Evolutionary conservation across 2,797 vertebrate genomes (phyloP).

Genomic region (Tympanoctomys barrerae): DNA sequence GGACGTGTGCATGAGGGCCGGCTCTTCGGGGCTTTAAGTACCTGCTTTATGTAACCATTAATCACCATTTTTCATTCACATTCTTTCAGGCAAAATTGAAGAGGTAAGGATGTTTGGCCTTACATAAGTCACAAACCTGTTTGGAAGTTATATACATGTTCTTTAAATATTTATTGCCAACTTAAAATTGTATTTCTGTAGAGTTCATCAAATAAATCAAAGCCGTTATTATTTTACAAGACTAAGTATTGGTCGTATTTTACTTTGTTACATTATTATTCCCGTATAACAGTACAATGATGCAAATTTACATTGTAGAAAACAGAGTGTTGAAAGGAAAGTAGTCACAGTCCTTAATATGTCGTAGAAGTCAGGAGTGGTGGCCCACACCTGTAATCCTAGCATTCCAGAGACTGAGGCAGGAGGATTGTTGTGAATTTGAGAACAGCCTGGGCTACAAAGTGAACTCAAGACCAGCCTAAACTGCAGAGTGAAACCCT

Average conservation of each 20-base stretch:
- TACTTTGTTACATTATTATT: slow-evolving; percentile 31
- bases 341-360: background rate
- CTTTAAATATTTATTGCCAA: slow-evolving; percentile 39
- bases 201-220: slow-evolving; percentile 53
- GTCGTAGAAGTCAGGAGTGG: background rate
- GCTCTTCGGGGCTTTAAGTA: slow-evolving; percentile 51
- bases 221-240: slow-evolving; percentile 13
- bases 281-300: background rate
- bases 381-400: too few species aligned
- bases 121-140: slow-evolving; percentile 46
- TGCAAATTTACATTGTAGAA: slow-evolving; percentile 4
- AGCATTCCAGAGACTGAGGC: too few species aligned
- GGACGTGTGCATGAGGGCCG: background rate
- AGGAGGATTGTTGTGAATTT: too few species aligned
- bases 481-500: too few species aligned
- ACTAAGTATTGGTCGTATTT: slow-evolving; percentile 39
- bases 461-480: too few species aligned
- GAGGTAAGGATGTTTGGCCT: slow-evolving; percentile 83
- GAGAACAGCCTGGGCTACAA: too few species aligned
- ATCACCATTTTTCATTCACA: slow-evolving; percentile 73
- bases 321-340: background rate
- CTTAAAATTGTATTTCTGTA: slow-evolving; percentile 43
- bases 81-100: slow-evolving; percentile 80
- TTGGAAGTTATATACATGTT: slow-evolving; percentile 25
- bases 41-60: slow-evolving; percentile 66